Evolutionary conservation across 37 sponge, comb jelly and placozoan genomes (phyloP), one percentile per base, ranked within the genome.

Genomic region (Cliona cf. orientalis): DNA sequence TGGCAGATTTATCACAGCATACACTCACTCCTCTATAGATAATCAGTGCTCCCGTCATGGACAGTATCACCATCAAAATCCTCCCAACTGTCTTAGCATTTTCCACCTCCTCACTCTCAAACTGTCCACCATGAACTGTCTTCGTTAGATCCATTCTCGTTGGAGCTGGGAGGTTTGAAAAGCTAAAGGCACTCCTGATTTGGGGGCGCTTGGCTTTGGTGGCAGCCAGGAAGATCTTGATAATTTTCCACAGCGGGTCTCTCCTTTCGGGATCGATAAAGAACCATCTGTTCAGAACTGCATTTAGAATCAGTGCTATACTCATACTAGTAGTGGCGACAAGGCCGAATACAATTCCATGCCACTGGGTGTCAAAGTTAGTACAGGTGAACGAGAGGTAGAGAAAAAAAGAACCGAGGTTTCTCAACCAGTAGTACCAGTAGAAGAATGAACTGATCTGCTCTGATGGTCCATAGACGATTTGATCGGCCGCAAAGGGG

Each of bases 401-500:
- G 5, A n/a, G 38, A 3, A 71, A 2, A 17, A 86, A 1, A n/a
- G 14, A 66, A 58, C 75, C 84, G 2, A 83, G 31, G 28, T 89
- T 89, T 26, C 84, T 58, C 53, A 69, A 56, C 90, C 90, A 89
- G 69, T 89, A 89, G 42, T 82, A 83, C 79, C 74, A 83, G 76
- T 89, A 71, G 61, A 89, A 83, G 58, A 72, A 89, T 0, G 90
- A 83, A 46, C 84, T 83, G 22, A 83, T 28, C 39, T 77, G 66
- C 5, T 83, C 74, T 22, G 69, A 69, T 11, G 80, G 45, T 42
- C 78, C 67, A 34, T 66, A 34, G 26, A 32, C 31, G 29, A 89
- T 59, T 58, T 83, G 84, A 45, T 83, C 84, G 5, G 79, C 90
- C 21, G 79, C 84, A 38, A 83, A 72, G 3, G 84, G 79, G 19